Conservation (phyloP, 2,888 invertebrate genomes). For the Saturnia pavonia region DNA sequence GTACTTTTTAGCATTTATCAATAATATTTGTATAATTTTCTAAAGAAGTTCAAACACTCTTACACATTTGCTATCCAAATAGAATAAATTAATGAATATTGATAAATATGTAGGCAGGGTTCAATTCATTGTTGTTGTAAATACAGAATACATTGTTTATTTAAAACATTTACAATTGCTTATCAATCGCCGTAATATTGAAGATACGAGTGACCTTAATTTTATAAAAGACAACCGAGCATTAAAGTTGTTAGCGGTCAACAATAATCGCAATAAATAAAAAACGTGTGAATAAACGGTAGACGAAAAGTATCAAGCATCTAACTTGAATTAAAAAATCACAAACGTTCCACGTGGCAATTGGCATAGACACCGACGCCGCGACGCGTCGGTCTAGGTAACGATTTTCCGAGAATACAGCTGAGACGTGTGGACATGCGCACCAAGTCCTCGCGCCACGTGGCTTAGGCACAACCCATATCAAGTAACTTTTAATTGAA, state of each 20-base stretch:
- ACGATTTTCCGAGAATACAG: conserved; percentile 77
- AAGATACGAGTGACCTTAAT: neutral
- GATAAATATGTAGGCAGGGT: neutral
- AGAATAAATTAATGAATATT: neutral
- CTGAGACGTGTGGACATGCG: conserved; percentile 73
- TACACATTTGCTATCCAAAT: neutral
- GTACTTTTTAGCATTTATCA: too few species aligned
- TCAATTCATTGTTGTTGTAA: neutral
- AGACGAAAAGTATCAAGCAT: neutral
- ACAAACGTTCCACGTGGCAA: conserved; percentile 52
- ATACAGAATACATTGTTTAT: neutral
- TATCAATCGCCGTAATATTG: neutral
- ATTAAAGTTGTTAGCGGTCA: neutral
- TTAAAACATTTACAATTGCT: neutral
- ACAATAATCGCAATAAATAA: neutral
- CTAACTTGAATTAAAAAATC: conserved; percentile 24
- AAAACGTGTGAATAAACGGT: neutral
- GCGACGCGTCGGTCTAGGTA: conserved; percentile 58
- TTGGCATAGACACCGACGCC: conserved; percentile 50
- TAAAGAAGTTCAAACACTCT: neutral
- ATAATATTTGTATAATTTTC: neutral
- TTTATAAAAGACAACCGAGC: neutral
- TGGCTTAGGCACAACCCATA: conserved; percentile 35
- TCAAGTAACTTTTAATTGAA: conserved; percentile 43
- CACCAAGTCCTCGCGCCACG: conserved; percentile 59